Percentiles rank a stretch among this genome's conserved stretches.
Evolutionary conservation across 2,113 vertebrate genomes (phyloP).

Genomic region (Gymnogyps californianus): DNA sequence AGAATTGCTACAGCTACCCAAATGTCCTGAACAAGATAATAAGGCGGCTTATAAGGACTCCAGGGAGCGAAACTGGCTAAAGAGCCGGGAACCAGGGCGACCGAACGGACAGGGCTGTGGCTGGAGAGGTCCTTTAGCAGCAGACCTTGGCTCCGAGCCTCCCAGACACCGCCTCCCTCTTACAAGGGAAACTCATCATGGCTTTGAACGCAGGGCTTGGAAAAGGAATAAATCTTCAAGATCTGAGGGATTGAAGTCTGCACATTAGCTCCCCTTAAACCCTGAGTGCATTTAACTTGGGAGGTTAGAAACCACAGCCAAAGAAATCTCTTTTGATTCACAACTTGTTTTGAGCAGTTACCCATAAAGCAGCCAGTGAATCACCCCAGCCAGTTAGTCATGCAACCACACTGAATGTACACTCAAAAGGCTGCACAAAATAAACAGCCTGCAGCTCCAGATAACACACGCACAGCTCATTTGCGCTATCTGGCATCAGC

Average conservation of each 20-base stretch:
- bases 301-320: constrained; percentile 60
- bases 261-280: constrained; percentile 49
- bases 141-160: background rate
- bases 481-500: constrained; percentile 48
- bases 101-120: background rate
- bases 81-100: rapidly evolving
- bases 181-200: constrained; percentile 19
- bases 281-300: constrained; percentile 57
- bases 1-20: background rate
- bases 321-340: constrained; percentile 66
- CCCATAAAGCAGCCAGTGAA: constrained; percentile 63
- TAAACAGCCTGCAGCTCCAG: constrained; percentile 62
- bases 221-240: constrained; percentile 43
- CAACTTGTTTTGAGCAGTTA: constrained; percentile 69
- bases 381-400: constrained; percentile 68
- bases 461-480: constrained; percentile 44
- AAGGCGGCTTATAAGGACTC: background rate
- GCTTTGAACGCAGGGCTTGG: background rate
- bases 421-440: constrained; percentile 53
- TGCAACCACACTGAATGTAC: constrained; percentile 43
- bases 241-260: constrained; percentile 5
- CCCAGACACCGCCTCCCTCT: constrained; percentile 14
- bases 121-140: constrained; percentile 2
- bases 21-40: background rate
- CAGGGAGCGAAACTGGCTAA: background rate